A percentile compares a stretch with the other conserved stretches of the same genome.
phyloP scores from a whole-genome alignment of 2,888 invertebrate species.

The Rhabditoides inermis region DNA sequence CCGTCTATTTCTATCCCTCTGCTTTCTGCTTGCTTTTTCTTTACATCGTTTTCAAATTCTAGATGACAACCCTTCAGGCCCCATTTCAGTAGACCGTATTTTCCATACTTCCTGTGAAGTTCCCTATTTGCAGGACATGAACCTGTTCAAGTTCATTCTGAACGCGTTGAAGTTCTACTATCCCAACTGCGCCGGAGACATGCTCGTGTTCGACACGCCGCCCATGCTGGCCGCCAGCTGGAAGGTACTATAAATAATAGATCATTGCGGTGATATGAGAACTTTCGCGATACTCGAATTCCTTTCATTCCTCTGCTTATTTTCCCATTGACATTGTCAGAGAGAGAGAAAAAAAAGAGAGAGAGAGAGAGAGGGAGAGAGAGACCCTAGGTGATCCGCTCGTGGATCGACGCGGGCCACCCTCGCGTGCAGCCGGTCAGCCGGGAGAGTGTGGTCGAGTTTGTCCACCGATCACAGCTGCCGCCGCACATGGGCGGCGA shows the following conservation, averaged over 20 bases:
- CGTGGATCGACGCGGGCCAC: conserved; percentile 10
- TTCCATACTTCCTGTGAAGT: too few species aligned
- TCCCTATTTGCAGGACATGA: conserved; percentile 31
- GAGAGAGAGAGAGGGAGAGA: too few species aligned
- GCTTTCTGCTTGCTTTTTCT: background rate
- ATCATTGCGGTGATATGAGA: too few species aligned
- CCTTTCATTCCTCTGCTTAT: too few species aligned
- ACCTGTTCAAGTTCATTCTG: conserved; percentile 43
- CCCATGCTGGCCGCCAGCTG: conserved; percentile 39
- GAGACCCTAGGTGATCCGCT: conserved; percentile 1
- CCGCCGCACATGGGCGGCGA: conserved; percentile 36
- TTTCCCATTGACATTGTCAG: too few species aligned
- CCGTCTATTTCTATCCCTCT: background rate
- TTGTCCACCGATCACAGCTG: conserved; percentile 24
- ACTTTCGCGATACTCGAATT: too few species aligned
- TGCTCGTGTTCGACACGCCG: conserved; percentile 40
- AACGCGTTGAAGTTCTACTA: conserved; percentile 44
- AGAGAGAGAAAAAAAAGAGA: too few species aligned
- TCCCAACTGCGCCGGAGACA: conserved; percentile 30
- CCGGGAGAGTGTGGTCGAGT: conserved; percentile 26
- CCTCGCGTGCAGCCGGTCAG: conserved; percentile 17
- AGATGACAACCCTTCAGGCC: too few species aligned
- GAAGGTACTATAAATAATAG: conserved; percentile 23
- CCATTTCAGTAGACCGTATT: too few species aligned
- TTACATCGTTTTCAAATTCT: background rate